Percentiles rank a stretch among this genome's conserved stretches.
These are phyloP conservation scores for Drosophila multiciliata DNA, from an alignment of 2,888 invertebrate species.

Conservation along the genomic window DNA sequence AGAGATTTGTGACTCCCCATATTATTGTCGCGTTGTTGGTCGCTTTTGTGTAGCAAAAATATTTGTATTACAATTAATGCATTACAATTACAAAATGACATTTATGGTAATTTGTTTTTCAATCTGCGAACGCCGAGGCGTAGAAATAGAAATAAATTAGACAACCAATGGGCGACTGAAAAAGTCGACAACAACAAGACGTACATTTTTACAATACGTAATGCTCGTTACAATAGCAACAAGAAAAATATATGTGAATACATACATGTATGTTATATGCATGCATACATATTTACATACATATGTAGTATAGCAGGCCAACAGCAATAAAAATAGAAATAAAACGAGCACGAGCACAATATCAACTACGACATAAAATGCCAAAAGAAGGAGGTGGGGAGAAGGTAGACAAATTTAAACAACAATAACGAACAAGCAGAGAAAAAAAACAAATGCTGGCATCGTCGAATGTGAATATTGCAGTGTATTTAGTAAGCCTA, in stretches of 20 bases:
- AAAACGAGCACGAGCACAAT: conserved; percentile 54
- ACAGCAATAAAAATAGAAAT: conserved; percentile 57
- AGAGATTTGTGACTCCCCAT: conserved; percentile 16
- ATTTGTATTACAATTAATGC: conserved; percentile 60
- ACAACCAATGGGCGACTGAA: conserved; percentile 54
- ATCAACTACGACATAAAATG: conserved; percentile 57
- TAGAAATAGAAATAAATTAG: conserved; percentile 72
- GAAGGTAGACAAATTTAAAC: conserved; percentile 15
- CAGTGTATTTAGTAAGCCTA: not conserved
- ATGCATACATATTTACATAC: not conserved
- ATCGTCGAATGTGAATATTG: not conserved
- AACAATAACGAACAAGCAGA: conserved; percentile 14
- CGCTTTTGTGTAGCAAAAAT: conserved; percentile 26
- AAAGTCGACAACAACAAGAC: conserved; percentile 39
- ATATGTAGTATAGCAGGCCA: conserved; percentile 38
- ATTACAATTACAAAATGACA: conserved; percentile 62
- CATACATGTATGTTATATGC: not conserved
- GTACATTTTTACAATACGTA: conserved; percentile 66
- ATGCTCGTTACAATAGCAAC: conserved; percentile 39
- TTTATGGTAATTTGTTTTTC: conserved; percentile 71
- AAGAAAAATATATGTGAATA: conserved; percentile 1
- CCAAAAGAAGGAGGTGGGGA: conserved; percentile 20
- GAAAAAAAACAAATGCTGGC: conserved; percentile 8
- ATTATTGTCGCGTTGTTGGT: conserved; percentile 13
- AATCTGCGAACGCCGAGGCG: conserved; percentile 48